These are phyloP conservation scores for Asobara japonica DNA, from an alignment of 1,140 invertebrate genomes.

Conservation along the genomic window DNA sequence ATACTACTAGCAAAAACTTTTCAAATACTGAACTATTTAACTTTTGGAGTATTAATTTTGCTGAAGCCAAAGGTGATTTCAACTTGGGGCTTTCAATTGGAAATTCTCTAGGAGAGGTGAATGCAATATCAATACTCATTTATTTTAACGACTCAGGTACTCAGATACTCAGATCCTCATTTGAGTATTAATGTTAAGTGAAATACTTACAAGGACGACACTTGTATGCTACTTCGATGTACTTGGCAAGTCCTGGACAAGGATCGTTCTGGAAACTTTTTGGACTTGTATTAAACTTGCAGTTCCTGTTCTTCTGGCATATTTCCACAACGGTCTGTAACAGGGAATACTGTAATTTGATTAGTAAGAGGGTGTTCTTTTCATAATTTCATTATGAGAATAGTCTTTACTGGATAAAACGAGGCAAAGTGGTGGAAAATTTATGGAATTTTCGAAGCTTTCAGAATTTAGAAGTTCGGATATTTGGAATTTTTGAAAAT, in stretches of 20 bases:
- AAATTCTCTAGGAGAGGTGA: background rate
- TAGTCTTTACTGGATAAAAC: background rate
- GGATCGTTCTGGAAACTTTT: constrained; percentile 85
- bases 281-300: constrained; percentile 85
- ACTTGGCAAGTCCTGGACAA: constrained; percentile 86
- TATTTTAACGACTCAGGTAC: background rate
- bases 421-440: background rate
- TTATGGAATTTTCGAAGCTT: background rate
- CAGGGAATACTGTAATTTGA: constrained; percentile 79
- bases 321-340: constrained; percentile 92
- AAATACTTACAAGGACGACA: constrained; percentile 91
- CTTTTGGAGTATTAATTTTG: background rate
- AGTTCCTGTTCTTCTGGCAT: constrained; percentile 89
- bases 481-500: too few relatives aligned
- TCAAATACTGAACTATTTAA: background rate
- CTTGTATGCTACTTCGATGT: constrained; percentile 92
- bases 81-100: background rate
- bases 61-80: background rate
- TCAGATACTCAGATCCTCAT: too few relatives aligned
- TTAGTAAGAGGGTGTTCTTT: constrained; percentile 8
- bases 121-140: background rate
- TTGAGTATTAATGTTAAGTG: constrained; percentile 1
- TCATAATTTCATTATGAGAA: background rate
- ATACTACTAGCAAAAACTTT: background rate
- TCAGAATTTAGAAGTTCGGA: too few relatives aligned